These are phyloP conservation scores for Bombus turneri DNA, from an alignment of 1,140 invertebrate genomes.

Conservation along the genomic window DNA sequence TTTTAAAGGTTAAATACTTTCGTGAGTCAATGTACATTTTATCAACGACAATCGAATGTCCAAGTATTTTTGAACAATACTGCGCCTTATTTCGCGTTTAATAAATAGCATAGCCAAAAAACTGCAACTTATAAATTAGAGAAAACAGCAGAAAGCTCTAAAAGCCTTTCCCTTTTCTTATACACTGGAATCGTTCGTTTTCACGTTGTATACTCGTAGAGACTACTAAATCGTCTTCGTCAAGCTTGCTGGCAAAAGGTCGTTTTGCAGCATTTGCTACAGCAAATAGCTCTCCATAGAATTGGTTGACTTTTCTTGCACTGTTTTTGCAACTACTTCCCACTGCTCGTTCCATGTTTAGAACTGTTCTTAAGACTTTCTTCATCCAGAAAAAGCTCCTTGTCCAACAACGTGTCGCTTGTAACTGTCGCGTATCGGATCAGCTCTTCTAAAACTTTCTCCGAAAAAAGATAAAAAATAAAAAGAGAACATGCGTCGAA, in stretches of 20 bases:
- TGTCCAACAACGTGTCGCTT: neutral
- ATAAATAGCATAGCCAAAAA: neutral
- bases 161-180: neutral
- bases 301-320: constrained; percentile 4
- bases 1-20: too few relatives aligned
- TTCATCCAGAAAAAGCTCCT: too few relatives aligned
- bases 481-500: neutral
- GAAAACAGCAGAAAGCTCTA: neutral
- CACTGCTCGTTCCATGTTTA: neutral
- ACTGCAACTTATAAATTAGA: neutral
- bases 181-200: neutral
- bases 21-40: too few relatives aligned
- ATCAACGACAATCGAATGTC: too few relatives aligned
- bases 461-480: neutral
- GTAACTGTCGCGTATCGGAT: too few relatives aligned
- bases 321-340: constrained; percentile 18
- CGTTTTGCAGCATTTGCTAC: constrained; percentile 29
- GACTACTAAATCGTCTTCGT: neutral
- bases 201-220: neutral
- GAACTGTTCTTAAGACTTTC: neutral
- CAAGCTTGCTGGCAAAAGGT: constrained; percentile 15
- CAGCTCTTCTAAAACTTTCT: neutral
- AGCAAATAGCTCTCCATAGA: constrained; percentile 28
- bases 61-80: too few relatives aligned
- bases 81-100: too few relatives aligned